Evolutionary conservation across 2,797 vertebrate species (phyloP), one percentile per base, ranked within the genome.

Genomic region (Gambusia yucatana): DNA sequence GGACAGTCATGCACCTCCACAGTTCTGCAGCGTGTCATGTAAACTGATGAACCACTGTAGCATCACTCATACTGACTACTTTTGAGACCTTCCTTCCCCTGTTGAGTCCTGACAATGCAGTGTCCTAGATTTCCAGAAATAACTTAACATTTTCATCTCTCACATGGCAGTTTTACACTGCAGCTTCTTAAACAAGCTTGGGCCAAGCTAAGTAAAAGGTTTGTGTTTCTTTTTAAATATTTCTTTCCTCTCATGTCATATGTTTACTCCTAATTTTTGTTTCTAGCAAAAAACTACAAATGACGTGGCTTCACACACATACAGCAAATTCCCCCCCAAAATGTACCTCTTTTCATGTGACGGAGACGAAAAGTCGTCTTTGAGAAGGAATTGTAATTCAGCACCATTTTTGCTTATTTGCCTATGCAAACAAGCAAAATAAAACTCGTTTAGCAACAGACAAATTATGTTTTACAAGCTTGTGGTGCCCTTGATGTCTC

Each of bases 61-160:
- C 41, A 44, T 70, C 67, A 70, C 41, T 43, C 67, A 70, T 70
- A 44, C 41, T 70, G 22, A 4, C 67, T 70, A 39, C 67, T n/a
- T 70, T 43, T 44, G 67, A 69, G 65, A 69, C 65, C 39, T 69
- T 69, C 22, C 20, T 43, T 69, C 39, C 28, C 39, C 65, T 25
- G 39, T n/a, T 43, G 39, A 70, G 67, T 20, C 25, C 67, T 70
- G 25, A 70, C 41, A 44, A 70, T n/a, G 67, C 67, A 14, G 39
- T 70, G 41, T 70, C 67, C 67, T 44, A 70, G 67, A 70, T 70
- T 70, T 70, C 11, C 67, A 44, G 67, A 43, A 70, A n/a, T 69
- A 69, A 43, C 43, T 1, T n/a, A n/a, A 43, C 65, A 69, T 69
- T 44, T 69, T 69, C 20, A n/a, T 70, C 67, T 6, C 22, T 70